Percentiles rank a stretch among this genome's conserved stretches.
Conservation (phyloP, 2,888 invertebrate species). For the Mesochorus sp. region DNA sequence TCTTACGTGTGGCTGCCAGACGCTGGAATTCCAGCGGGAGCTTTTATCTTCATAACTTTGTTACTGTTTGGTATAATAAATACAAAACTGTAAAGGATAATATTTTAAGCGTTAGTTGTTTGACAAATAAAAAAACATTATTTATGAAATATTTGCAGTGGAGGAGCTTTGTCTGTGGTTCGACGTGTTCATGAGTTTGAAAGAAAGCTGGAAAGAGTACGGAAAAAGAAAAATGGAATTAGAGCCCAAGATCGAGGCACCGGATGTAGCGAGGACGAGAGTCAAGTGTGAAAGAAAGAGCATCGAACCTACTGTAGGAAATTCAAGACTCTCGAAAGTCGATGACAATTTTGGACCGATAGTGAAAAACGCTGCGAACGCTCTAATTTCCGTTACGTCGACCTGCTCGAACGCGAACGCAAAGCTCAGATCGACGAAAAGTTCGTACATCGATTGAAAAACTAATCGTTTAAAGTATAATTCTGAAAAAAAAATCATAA, state of each 20-base stretch:
- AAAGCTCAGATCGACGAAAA: conserved; percentile 30
- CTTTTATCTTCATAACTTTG: conserved; percentile 68
- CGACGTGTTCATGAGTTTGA: conserved; percentile 68
- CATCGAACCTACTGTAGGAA: conserved; percentile 12
- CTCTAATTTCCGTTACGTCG: not conserved
- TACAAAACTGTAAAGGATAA: not conserved
- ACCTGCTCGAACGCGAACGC: conserved; percentile 15
- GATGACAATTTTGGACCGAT: not conserved
- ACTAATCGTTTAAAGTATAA: not conserved
- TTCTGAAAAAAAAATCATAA: not conserved
- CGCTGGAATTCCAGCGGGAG: conserved; percentile 65
- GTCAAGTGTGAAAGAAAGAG: not conserved
- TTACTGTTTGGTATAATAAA: conserved; percentile 69
- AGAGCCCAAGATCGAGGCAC: not conserved
- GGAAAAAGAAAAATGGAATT: conserved; percentile 37
- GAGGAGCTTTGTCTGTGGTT: conserved; percentile 74
- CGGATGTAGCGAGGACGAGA: conserved; percentile 24
- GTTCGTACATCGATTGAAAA: conserved; percentile 32
- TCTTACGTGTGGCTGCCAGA: conserved; percentile 66
- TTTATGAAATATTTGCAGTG: conserved; percentile 61
- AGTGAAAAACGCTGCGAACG: conserved; percentile 2
- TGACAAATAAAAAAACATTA: not conserved
- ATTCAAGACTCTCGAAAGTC: conserved; percentile 25
- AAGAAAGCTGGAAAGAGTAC: conserved; percentile 70
- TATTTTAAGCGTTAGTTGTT: too few species aligned